These are phyloP conservation scores for Thymelicus sylvestris DNA, from an alignment of 2,888 invertebrate genomes.

Conservation along the genomic window DNA sequence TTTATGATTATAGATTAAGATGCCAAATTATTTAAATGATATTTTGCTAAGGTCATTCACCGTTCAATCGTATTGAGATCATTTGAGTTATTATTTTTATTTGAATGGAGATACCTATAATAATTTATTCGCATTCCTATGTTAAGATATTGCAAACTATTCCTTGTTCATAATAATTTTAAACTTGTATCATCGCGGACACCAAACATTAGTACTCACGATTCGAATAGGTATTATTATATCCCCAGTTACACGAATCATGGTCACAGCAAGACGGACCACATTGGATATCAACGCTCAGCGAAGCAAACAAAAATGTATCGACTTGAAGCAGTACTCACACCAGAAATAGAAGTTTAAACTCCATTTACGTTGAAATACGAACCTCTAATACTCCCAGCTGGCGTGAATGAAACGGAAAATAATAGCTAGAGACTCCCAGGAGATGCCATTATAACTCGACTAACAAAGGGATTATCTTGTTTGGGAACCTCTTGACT, in stretches of 20 bases:
- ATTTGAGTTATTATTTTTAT: not conserved
- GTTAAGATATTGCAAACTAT: too few species aligned
- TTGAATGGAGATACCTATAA: not conserved
- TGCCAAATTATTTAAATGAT: slow-evolving; percentile 22
- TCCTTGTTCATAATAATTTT: too few species aligned
- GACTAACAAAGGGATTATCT: slow-evolving; percentile 81
- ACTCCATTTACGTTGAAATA: slow-evolving; percentile 75
- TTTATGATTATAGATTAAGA: slow-evolving; percentile 26
- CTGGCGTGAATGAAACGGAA: slow-evolving; percentile 72
- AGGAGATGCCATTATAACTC: slow-evolving; percentile 75
- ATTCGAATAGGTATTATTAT: too few species aligned
- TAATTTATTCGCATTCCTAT: too few species aligned
- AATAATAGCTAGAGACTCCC: slow-evolving; percentile 71
- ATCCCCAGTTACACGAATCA: too few species aligned
- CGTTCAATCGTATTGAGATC: not conserved
- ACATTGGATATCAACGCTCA: not conserved
- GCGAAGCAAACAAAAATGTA: not conserved
- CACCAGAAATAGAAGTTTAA: slow-evolving; percentile 61
- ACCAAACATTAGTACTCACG: too few species aligned
- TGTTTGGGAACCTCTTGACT: slow-evolving; percentile 83
- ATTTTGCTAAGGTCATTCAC: slow-evolving; percentile 12
- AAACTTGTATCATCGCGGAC: too few species aligned
- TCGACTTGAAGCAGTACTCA: slow-evolving; percentile 15
- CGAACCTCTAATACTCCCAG: slow-evolving; percentile 76
- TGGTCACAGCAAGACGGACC: too few species aligned